phyloP scores from a whole-genome alignment of 2,888 invertebrate genomes.

The Perizoma flavofasciatum region DNA sequence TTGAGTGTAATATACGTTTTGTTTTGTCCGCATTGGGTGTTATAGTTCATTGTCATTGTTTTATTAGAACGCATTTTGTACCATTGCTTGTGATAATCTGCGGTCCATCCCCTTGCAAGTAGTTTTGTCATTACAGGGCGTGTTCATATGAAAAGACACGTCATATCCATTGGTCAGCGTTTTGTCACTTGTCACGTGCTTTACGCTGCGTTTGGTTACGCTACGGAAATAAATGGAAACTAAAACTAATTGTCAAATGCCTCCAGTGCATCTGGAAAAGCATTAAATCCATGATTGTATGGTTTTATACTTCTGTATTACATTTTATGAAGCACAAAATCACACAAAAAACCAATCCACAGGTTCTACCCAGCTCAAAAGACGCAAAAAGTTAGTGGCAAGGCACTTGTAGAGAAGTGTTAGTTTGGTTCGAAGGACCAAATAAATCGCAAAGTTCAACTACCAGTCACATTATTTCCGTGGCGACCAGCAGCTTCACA shows the following conservation, averaged over 20 bases:
- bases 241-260: not conserved
- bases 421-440: not conserved
- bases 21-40: slow-evolving; percentile 37
- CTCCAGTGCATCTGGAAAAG: not conserved
- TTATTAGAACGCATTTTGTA: slow-evolving; percentile 31
- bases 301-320: no score
- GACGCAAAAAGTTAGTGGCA: no score
- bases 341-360: no score
- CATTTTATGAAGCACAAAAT: no score
- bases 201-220: slow-evolving; percentile 41
- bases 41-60: slow-evolving; percentile 36
- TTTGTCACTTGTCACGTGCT: slow-evolving; percentile 45
- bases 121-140: slow-evolving; percentile 28
- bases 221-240: slow-evolving; percentile 41
- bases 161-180: slow-evolving; percentile 35
- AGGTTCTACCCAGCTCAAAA: no score
- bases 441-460: not conserved
- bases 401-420: no score
- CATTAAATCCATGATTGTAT: not conserved
- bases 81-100: slow-evolving; percentile 31
- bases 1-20: slow-evolving; percentile 32
- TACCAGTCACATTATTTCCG: slow-evolving; percentile 32
- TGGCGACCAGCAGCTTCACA: slow-evolving; percentile 48
- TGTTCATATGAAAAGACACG: slow-evolving; percentile 32
- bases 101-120: slow-evolving; percentile 27